These are phyloP conservation scores for Crotalus tigris DNA, from an alignment of 2,113 vertebrate species.

Conservation along the genomic window DNA sequence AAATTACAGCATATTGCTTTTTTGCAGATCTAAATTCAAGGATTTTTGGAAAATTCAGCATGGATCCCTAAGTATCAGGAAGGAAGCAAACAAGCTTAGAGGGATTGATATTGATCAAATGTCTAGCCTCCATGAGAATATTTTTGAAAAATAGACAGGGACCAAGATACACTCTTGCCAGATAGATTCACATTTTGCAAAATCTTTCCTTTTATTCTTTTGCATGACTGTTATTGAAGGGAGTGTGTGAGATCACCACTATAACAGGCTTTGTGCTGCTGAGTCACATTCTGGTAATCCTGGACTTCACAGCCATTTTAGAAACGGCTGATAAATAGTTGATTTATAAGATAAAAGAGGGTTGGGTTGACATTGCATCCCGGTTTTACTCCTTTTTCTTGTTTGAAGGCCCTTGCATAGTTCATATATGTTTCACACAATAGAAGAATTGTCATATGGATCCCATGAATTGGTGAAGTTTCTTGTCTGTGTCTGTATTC, in stretches of 20 bases:
- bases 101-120: not conserved
- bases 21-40: not conserved
- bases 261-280: not conserved
- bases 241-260: slow-evolving; percentile 11
- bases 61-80: not conserved
- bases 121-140: not conserved
- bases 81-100: not conserved
- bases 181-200: not conserved
- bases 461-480: not conserved
- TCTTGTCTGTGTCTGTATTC: not conserved
- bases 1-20: not conserved
- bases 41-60: not conserved
- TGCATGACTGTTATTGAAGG: not conserved
- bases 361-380: slow-evolving; percentile 21
- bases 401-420: slow-evolving; percentile 13
- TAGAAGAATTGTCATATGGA: slow-evolving; percentile 10
- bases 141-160: not conserved
- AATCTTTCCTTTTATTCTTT: not conserved
- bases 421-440: slow-evolving; percentile 6
- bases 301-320: slow-evolving; percentile 13
- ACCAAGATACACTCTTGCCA: not conserved
- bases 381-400: slow-evolving; percentile 35
- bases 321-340: slow-evolving; percentile 20
- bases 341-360: slow-evolving; percentile 36
- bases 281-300: slow-evolving; percentile 27